A percentile compares a stretch with the other conserved stretches of the same genome.
phyloP scores from a whole-genome alignment of 2,797 vertebrate genomes.

The Periparus ater region DNA sequence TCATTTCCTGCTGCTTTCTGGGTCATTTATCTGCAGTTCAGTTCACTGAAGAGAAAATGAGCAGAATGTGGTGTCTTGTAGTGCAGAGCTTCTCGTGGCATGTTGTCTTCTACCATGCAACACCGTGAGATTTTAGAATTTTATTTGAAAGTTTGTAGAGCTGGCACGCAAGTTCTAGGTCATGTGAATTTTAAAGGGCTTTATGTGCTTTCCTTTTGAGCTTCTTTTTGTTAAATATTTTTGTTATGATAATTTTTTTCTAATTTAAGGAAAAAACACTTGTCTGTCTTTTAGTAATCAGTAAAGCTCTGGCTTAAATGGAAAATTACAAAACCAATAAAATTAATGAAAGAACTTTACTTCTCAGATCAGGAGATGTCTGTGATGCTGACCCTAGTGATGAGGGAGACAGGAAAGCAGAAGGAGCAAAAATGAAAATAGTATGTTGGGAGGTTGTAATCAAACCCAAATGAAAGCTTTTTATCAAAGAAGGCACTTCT shows the following conservation, averaged over 20 bases:
- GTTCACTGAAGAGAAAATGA: neutral
- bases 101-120: neutral
- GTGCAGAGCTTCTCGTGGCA: neutral
- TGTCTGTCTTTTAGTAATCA: neutral
- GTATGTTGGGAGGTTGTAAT: neutral
- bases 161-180: neutral
- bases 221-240: neutral
- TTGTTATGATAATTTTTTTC: neutral
- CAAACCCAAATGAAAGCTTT: neutral
- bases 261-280: neutral
- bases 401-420: neutral
- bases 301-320: neutral
- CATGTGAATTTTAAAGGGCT: neutral
- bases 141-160: neutral
- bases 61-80: neutral
- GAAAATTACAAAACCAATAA: neutral
- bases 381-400: neutral
- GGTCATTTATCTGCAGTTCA: conserved; percentile 38
- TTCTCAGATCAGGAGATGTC: neutral
- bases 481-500: neutral
- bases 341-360: neutral
- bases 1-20: conserved; percentile 32
- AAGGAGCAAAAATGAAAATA: neutral
- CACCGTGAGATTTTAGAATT: neutral
- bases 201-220: neutral